A percentile compares a stretch with the other conserved stretches of the same genome.
phyloP scores from a whole-genome alignment of 2,888 invertebrate genomes.

The Chrysolina haemoptera region DNA sequence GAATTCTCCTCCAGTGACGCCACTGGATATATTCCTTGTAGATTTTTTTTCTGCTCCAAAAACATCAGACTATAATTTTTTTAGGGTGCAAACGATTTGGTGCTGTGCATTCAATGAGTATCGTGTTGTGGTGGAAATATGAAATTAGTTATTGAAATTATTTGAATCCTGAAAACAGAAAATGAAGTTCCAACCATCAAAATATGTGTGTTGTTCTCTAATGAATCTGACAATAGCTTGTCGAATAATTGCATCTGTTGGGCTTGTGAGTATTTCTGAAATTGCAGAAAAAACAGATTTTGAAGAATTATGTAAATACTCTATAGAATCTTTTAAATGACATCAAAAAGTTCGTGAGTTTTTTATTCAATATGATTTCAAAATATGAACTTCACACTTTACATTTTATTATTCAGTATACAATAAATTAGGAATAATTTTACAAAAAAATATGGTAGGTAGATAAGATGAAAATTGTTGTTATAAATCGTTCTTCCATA shows the following conservation, averaged over 20 bases:
- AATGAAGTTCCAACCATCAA: conserved; percentile 15
- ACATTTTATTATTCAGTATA: too few species aligned
- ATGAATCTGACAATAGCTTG: conserved; percentile 32
- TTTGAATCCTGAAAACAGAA: background rate
- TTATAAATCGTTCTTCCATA: too few species aligned
- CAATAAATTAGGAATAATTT: too few species aligned
- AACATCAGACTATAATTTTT: background rate
- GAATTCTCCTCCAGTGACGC: background rate
- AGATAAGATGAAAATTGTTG: too few species aligned
- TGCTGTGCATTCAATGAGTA: background rate
- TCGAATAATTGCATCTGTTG: conserved; percentile 29
- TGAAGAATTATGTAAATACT: background rate
- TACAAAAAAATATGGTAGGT: too few species aligned
- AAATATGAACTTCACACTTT: too few species aligned
- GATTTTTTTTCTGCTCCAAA: background rate
- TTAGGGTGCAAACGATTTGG: background rate
- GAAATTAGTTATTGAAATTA: background rate
- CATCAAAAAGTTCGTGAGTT: too few species aligned
- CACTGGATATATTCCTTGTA: background rate
- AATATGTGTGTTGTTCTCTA: conserved; percentile 34
- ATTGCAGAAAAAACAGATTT: background rate
- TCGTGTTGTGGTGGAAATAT: background rate
- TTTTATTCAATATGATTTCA: too few species aligned
- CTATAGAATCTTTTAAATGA: too few species aligned
- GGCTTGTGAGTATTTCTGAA: conserved; percentile 8